Evolutionary conservation across 53 echinoderm and acorn worm genomes (phyloP).

Genomic region (Holothuria leucospilota): DNA sequence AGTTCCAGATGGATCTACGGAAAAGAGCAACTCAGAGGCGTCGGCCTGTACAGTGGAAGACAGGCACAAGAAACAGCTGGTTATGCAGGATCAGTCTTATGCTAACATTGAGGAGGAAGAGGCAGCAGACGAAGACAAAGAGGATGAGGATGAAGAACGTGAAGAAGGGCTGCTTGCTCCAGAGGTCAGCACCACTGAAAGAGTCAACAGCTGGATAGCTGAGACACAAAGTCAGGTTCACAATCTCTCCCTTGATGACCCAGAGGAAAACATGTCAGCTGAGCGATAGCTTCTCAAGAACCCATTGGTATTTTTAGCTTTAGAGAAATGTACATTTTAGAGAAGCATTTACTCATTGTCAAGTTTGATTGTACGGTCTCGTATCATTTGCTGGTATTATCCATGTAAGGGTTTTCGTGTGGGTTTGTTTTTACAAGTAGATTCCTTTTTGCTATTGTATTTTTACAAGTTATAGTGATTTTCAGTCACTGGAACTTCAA

Average conservation of each 20-base stretch:
- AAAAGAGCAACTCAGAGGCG: conserved; percentile 81
- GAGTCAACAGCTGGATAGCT: conserved; percentile 90
- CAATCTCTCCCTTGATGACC: conserved; percentile 29
- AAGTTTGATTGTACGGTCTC: not conserved
- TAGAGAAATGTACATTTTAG: not conserved
- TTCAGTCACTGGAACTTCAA: too few species aligned
- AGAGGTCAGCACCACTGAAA: conserved; percentile 48
- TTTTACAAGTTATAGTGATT: too few species aligned
- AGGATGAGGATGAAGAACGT: conserved; percentile 69
- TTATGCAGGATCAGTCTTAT: conserved; percentile 50
- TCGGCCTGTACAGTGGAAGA: conserved; percentile 70
- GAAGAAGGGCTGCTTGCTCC: conserved; percentile 47
- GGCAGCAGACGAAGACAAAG: conserved; percentile 60
- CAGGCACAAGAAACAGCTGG: not conserved
- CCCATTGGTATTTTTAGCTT: too few species aligned
- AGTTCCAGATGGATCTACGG: conserved; percentile 52
- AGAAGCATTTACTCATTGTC: not conserved
- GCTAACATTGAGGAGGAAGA: conserved; percentile 51
- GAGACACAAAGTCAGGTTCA: conserved; percentile 82
- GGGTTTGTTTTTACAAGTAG: too few species aligned
- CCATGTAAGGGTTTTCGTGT: too few species aligned
- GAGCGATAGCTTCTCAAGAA: too few species aligned
- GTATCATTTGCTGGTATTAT: too few species aligned
- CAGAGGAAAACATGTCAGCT: not conserved
- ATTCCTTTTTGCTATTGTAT: too few species aligned